A percentile compares a stretch with the other conserved stretches of the same genome.
These are phyloP conservation scores for Paelopatides confundens DNA, from an alignment of 53 echinoderm and acorn worm species.

Conservation along the genomic window DNA sequence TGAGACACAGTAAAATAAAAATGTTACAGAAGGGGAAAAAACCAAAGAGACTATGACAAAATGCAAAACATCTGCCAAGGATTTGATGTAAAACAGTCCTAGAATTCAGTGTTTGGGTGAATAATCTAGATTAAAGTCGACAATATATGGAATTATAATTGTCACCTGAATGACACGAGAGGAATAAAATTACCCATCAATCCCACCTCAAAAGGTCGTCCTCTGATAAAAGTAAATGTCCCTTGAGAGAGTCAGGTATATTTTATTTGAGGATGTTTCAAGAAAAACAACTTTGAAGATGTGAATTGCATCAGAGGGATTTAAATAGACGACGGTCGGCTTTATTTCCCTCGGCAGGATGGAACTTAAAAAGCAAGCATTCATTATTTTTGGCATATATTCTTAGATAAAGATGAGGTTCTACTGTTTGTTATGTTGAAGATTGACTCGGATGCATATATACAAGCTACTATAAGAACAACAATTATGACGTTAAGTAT, in stretches of 20 bases:
- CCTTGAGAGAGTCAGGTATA: neutral
- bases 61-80: neutral
- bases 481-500: no score
- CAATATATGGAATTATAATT: slow-evolving; percentile 17
- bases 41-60: neutral
- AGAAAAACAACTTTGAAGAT: neutral
- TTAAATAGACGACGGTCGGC: neutral
- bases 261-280: neutral
- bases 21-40: neutral
- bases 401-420: neutral
- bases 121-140: slow-evolving; percentile 15
- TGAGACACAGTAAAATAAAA: neutral
- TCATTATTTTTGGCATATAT: neutral
- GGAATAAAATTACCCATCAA: slow-evolving; percentile 13
- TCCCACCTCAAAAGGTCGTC: slow-evolving; percentile 14
- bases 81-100: neutral
- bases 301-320: neutral
- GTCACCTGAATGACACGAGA: neutral
- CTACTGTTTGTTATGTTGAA: no score
- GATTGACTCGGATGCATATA: neutral
- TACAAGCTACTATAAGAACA: neutral
- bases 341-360: neutral
- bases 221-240: neutral
- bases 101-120: neutral
- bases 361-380: neutral